Conservation (phyloP, 2,888 invertebrate species). For the Macrosoma leucophasiata region DNA sequence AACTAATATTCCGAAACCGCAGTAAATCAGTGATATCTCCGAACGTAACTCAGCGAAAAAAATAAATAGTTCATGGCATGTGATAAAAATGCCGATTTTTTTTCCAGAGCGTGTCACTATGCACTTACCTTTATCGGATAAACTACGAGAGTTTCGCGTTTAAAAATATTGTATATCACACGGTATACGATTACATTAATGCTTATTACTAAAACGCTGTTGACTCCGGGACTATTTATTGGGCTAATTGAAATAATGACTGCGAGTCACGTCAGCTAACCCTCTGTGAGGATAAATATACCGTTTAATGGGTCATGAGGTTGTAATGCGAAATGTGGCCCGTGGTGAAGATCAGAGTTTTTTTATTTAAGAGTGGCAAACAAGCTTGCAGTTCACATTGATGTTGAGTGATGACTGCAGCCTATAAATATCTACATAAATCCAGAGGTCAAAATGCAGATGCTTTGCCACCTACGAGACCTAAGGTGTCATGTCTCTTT, state of each 20-base stretch:
- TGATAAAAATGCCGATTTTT: neutral
- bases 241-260: slow-evolving; percentile 66
- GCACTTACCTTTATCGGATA: slow-evolving; percentile 37
- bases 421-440: too few species aligned
- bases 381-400: too few species aligned
- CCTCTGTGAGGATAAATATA: slow-evolving; percentile 36
- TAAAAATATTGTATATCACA: slow-evolving; percentile 67
- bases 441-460: too few species aligned
- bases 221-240: slow-evolving; percentile 62
- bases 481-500: too few species aligned
- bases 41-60: too few species aligned
- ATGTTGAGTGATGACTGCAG: too few species aligned
- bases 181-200: slow-evolving; percentile 64
- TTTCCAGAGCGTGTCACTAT: slow-evolving; percentile 33
- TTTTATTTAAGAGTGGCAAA: too few species aligned
- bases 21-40: too few species aligned
- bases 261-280: slow-evolving; percentile 47
- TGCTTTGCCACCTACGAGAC: too few species aligned
- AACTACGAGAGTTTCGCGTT: slow-evolving; percentile 52
- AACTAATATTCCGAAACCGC: neutral
- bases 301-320: slow-evolving; percentile 34
- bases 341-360: too few species aligned
- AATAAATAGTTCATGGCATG: too few species aligned
- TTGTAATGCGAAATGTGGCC: too few species aligned
- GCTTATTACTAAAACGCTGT: slow-evolving; percentile 44